These are phyloP conservation scores for Eucera pruinosa DNA, from an alignment of 2,888 invertebrate species.

Conservation along the genomic window DNA sequence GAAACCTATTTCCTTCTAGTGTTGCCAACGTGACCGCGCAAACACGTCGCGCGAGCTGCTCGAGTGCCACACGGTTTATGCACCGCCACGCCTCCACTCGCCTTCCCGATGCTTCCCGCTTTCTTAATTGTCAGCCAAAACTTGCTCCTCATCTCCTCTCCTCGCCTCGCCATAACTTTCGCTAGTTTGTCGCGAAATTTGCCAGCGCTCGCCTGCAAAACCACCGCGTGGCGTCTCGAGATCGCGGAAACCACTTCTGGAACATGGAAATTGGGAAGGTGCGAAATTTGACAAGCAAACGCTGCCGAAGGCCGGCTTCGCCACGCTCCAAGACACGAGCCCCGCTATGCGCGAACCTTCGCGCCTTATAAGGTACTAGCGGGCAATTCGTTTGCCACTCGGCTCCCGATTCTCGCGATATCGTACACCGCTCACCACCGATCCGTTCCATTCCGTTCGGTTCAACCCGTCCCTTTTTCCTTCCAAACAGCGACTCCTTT, in stretches of 20 bases:
- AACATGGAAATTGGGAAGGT: conserved; percentile 5
- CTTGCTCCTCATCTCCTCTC: not conserved
- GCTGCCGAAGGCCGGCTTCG: conserved; percentile 14
- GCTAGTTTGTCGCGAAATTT: not conserved
- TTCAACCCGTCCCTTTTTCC: too few relatives aligned
- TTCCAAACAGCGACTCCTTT: too few relatives aligned
- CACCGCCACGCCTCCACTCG: conserved; percentile 45
- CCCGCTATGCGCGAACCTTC: conserved; percentile 9
- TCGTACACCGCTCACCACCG: too few relatives aligned
- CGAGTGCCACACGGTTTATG: conserved; percentile 45
- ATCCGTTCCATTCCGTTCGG: too few relatives aligned
- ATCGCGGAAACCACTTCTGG: not conserved
- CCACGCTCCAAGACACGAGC: conserved; percentile 16
- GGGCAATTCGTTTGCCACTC: conserved; percentile 6
- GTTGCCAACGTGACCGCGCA: conserved; percentile 53
- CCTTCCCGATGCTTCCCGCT: not conserved
- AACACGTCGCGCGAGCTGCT: conserved; percentile 42
- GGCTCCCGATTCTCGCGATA: too few relatives aligned
- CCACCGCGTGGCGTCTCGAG: not conserved
- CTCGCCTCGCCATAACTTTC: not conserved
- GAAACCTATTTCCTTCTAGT: conserved; percentile 19
- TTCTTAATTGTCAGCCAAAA: too few relatives aligned
- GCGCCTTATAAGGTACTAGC: conserved; percentile 38
- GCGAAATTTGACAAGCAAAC: conserved; percentile 21
- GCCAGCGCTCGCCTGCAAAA: not conserved